Evolutionary conservation across 2,888 invertebrate genomes (phyloP).

Genomic region (Dermolepida albohirtum): DNA sequence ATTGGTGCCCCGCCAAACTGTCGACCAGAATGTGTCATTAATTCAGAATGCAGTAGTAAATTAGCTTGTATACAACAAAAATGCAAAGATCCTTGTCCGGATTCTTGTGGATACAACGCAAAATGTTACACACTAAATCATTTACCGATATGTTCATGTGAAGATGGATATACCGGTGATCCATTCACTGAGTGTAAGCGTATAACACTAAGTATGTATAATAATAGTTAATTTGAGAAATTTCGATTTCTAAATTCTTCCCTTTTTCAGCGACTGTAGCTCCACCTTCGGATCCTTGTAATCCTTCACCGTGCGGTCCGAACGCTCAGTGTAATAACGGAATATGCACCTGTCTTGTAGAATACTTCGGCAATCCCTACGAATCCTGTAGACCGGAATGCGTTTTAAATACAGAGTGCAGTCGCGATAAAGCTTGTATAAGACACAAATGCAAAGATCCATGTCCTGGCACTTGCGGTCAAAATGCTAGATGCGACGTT

Average conservation of each 20-base stretch:
- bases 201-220: conserved; percentile 63
- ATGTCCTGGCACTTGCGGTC: conserved; percentile 78
- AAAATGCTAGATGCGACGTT: conserved; percentile 77
- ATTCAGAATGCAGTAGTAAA: conserved; percentile 82
- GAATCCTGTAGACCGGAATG: conserved; percentile 79
- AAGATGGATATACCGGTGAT: conserved; percentile 82
- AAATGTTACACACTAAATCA: conserved; percentile 84
- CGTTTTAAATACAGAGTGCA: conserved; percentile 75
- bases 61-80: conserved; percentile 82
- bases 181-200: conserved; percentile 79
- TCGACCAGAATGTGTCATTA: conserved; percentile 83
- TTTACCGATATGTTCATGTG: conserved; percentile 83
- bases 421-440: conserved; percentile 73
- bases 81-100: conserved; percentile 86
- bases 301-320: conserved; percentile 82
- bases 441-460: conserved; percentile 78
- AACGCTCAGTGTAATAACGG: conserved; percentile 77
- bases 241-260: background rate
- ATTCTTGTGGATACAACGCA: conserved; percentile 84
- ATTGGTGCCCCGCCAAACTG: conserved; percentile 84
- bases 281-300: conserved; percentile 70
- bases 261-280: conserved; percentile 44
- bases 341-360: conserved; percentile 71
- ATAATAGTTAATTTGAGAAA: background rate
- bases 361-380: conserved; percentile 76